Percentiles rank a stretch among this genome's conserved stretches.
These are phyloP conservation scores for Mustela nigripes DNA, from an alignment of 2,113 vertebrate species.

Conservation along the genomic window DNA sequence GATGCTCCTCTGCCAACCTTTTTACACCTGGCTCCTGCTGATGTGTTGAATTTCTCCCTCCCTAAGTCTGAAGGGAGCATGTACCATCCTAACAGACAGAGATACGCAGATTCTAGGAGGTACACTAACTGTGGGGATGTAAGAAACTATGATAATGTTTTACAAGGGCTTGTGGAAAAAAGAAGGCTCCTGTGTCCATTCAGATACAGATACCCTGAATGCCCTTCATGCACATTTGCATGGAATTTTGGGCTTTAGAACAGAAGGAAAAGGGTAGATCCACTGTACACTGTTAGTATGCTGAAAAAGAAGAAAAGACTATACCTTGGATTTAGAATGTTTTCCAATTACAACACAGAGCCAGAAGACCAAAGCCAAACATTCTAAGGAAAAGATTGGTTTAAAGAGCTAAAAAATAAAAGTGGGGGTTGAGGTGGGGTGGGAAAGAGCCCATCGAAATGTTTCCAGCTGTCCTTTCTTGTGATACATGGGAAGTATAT, in stretches of 20 bases:
- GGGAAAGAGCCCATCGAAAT: neutral
- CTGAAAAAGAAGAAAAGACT: slow-evolving; percentile 12
- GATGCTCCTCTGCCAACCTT: neutral
- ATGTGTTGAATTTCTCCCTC: neutral
- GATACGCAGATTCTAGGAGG: neutral
- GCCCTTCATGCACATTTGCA: neutral
- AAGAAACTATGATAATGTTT: neutral
- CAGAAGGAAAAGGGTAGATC: neutral
- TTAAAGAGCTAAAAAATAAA: neutral
- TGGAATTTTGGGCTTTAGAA: neutral
- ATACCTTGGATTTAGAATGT: neutral
- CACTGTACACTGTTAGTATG: neutral
- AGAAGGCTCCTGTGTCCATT: neutral
- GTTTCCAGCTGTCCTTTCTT: neutral
- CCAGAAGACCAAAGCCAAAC: neutral
- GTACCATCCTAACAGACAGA: neutral
- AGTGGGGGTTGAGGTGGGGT: fast-evolving
- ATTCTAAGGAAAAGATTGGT: neutral
- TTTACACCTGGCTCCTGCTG: neutral
- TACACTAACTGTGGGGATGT: neutral
- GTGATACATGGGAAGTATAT: neutral
- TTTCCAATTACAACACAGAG: neutral
- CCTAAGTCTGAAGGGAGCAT: neutral
- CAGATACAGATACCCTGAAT: neutral
- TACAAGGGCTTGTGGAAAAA: neutral